Conservation (phyloP, 2,113 vertebrate genomes). For the Gnathonemus longibarbis region DNA sequence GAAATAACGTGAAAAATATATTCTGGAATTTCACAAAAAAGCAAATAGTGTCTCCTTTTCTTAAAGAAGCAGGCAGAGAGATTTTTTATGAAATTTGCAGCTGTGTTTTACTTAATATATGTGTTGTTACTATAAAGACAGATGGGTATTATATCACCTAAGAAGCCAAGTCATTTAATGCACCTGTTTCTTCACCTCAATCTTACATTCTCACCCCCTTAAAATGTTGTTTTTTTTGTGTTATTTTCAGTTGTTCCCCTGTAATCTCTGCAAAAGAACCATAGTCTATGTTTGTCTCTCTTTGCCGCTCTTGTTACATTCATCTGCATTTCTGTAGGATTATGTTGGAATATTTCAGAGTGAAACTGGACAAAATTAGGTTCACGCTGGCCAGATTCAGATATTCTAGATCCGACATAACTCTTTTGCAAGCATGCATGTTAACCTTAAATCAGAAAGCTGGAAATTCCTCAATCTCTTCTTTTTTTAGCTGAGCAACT, state of each 20-base stretch:
- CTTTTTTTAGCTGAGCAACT: not conserved
- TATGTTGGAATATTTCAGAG: not conserved
- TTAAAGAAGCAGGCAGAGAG: not conserved
- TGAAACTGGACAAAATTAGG: not conserved
- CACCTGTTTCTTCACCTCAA: not conserved
- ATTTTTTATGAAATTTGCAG: not conserved
- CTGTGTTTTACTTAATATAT: not conserved
- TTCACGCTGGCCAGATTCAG: not conserved
- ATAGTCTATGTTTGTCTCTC: not conserved
- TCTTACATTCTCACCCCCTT: not conserved
- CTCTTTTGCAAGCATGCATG: not conserved
- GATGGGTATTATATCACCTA: not conserved
- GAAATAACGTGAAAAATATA: not conserved
- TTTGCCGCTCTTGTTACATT: not conserved
- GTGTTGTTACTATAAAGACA: not conserved
- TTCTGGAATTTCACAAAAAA: not conserved
- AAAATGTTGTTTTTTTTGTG: not conserved
- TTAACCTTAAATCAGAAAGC: not conserved
- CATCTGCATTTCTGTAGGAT: not conserved
- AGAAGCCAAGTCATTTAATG: not conserved
- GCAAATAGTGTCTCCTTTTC: not conserved
- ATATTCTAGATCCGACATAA: not conserved
- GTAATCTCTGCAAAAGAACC: not conserved
- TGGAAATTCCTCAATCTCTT: not conserved
- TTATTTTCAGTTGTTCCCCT: not conserved